These are phyloP conservation scores for Perca flavescens DNA, from an alignment of 2,113 vertebrate species.

Conservation along the genomic window DNA sequence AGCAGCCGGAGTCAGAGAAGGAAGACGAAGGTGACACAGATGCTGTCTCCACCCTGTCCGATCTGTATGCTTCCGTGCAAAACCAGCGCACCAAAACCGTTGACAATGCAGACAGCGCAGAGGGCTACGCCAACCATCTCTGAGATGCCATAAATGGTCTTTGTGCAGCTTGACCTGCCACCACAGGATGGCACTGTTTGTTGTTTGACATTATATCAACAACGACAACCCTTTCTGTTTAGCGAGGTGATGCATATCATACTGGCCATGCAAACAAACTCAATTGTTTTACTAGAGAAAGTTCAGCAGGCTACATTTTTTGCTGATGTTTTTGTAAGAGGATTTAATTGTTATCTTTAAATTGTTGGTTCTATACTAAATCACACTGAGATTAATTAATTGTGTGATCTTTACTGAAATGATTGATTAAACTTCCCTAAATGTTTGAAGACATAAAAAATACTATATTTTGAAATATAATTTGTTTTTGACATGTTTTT, in stretches of 20 bases:
- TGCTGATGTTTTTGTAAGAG: not conserved
- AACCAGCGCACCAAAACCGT: conserved; percentile 70
- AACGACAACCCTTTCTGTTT: not conserved
- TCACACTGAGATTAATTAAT: not conserved
- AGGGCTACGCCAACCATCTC: conserved; percentile 81
- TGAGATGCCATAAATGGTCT: conserved; percentile 10
- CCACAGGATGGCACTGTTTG: conserved; percentile 61
- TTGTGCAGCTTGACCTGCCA: not conserved
- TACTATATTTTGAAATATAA: not conserved
- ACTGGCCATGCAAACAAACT: not conserved
- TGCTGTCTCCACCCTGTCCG: conserved; percentile 62
- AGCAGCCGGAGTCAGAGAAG: conserved; percentile 16
- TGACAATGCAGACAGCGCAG: conserved; percentile 38
- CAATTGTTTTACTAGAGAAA: not conserved
- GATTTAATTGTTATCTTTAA: not conserved
- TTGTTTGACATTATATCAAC: conserved; percentile 25
- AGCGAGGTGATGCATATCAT: too few relatives aligned
- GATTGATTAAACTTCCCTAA: not conserved
- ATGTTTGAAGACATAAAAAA: not conserved
- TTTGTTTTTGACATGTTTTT: not conserved
- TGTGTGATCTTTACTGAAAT: not conserved
- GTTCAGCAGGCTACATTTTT: not conserved
- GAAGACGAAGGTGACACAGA: conserved; percentile 48
- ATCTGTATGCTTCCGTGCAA: conserved; percentile 83
- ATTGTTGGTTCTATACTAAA: not conserved